A percentile compares a stretch with the other conserved stretches of the same genome.
Evolutionary conservation across 2,797 vertebrate species (phyloP).

Genomic region (Anguilla pacifica): DNA sequence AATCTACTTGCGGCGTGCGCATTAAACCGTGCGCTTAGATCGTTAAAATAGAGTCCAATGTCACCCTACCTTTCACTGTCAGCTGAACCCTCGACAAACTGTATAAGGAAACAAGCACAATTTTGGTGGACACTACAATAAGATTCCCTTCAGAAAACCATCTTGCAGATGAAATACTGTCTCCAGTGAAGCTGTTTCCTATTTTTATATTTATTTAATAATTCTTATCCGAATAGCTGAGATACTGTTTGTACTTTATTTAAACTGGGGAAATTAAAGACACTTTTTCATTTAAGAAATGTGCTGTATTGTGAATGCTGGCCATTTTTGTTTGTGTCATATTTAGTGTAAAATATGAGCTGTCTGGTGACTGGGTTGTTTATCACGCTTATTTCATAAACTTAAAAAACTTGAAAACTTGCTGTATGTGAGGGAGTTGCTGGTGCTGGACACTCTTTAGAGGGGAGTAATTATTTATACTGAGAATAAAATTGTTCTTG

Average conservation of each 20-base stretch:
- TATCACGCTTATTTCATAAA: background rate
- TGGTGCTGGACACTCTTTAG: background rate
- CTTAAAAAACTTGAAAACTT: background rate
- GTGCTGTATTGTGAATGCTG: background rate
- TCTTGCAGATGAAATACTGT: background rate
- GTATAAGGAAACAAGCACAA: background rate
- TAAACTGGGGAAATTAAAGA: background rate
- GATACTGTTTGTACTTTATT: background rate
- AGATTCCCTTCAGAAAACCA: background rate
- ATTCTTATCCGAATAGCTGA: background rate
- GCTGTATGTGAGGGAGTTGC: background rate
- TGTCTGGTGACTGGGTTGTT: background rate
- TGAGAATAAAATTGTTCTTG: background rate
- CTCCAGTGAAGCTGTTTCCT: background rate
- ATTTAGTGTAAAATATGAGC: background rate
- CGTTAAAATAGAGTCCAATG: background rate
- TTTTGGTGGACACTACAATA: constrained; percentile 6
- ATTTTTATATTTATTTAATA: background rate
- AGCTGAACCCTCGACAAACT: background rate
- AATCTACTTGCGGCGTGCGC: too few species aligned
- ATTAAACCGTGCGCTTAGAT: too few species aligned
- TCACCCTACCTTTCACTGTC: background rate
- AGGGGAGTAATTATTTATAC: background rate
- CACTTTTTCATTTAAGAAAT: background rate
- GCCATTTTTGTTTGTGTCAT: background rate